Evolutionary conservation across 2,797 vertebrate genomes (phyloP).

Genomic region (Aythya fuligula): DNA sequence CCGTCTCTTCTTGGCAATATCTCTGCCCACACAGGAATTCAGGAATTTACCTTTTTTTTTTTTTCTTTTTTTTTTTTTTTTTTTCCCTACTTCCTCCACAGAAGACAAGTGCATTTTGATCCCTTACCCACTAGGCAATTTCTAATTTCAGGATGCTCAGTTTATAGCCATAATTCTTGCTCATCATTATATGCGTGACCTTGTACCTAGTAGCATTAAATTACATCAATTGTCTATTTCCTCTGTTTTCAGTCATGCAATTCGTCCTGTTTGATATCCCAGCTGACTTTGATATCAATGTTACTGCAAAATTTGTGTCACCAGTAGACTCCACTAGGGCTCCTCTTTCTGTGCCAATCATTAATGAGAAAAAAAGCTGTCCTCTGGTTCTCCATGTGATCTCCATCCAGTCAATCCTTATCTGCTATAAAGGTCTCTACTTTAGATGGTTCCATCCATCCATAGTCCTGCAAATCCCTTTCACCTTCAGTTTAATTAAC

Average conservation of each 20-base stretch:
- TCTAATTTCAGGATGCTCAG: background rate
- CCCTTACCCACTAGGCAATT: background rate
- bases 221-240: fast-evolving
- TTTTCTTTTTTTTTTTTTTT: background rate
- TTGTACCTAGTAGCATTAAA: background rate
- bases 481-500: background rate
- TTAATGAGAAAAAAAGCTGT: background rate
- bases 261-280: background rate
- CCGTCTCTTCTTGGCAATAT: background rate
- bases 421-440: background rate
- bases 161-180: background rate
- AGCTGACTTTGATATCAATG: fast-evolving
- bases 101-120: background rate
- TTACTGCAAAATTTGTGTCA: background rate
- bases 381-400: background rate
- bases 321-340: background rate
- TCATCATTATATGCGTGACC: background rate
- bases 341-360: background rate
- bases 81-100: background rate
- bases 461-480: background rate
- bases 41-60: background rate
- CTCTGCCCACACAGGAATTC: background rate
- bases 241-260: background rate
- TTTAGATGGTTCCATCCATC: background rate
- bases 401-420: background rate